phyloP scores from a whole-genome alignment of 1,140 invertebrate species.

The Pseudomyrmex sp. region DNA sequence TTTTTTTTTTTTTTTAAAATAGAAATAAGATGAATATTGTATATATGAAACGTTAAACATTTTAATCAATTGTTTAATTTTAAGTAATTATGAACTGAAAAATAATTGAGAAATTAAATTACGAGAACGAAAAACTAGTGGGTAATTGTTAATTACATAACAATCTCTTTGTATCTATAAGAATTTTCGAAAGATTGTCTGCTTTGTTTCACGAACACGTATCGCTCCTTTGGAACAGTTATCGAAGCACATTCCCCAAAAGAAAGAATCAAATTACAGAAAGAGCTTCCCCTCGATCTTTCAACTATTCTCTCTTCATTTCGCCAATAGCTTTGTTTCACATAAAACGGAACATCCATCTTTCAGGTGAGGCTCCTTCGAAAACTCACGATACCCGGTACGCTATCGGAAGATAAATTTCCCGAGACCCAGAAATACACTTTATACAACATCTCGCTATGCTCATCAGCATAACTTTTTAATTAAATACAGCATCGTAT shows the following conservation, averaged over 20 bases:
- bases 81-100: too few species aligned
- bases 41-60: too few species aligned
- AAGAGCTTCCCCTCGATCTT: constrained; percentile 33
- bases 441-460: neutral
- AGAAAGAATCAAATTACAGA: constrained; percentile 34
- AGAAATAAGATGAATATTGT: too few species aligned
- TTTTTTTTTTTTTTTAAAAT: neutral
- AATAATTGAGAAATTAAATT: neutral
- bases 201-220: neutral
- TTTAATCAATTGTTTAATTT: too few species aligned
- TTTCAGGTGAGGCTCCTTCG: constrained; percentile 5
- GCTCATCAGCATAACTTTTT: constrained; percentile 5
- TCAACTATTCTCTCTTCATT: constrained; percentile 24
- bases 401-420: constrained; percentile 12
- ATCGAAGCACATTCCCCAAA: neutral
- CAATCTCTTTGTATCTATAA: too few species aligned
- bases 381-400: constrained; percentile 11
- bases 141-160: neutral
- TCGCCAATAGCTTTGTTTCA: constrained; percentile 5
- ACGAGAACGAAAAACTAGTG: neutral
- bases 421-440: neutral
- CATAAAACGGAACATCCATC: constrained; percentile 29
- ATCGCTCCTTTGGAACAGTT: neutral
- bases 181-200: neutral
- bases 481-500: neutral